Conservation (phyloP, 2,113 vertebrate species). For the Petroica traversi region DNA sequence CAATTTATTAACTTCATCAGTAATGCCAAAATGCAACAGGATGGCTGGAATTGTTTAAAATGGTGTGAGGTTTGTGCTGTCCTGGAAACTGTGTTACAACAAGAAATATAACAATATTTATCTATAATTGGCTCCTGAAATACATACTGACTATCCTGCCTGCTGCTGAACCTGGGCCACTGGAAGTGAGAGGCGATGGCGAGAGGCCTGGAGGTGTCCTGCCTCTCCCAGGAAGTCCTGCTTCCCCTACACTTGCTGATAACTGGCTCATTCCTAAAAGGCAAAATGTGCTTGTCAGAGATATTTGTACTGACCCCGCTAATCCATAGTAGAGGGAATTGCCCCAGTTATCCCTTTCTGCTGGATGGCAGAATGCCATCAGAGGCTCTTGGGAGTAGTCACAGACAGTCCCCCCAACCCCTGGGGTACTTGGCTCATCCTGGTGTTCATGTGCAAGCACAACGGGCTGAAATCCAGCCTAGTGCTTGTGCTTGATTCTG, state of each 20-base stretch:
- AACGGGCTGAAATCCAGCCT: background rate
- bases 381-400: background rate
- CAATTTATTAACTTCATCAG: background rate
- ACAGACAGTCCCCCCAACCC: background rate
- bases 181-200: constrained; percentile 28
- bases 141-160: constrained; percentile 66
- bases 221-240: constrained; percentile 31
- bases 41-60: background rate
- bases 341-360: background rate
- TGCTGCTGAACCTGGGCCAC: constrained; percentile 41
- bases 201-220: background rate
- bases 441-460: background rate
- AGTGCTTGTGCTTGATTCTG: background rate
- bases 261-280: constrained; percentile 64
- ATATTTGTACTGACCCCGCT: background rate
- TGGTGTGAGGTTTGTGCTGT: background rate
- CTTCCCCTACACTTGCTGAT: constrained; percentile 54
- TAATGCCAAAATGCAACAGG: background rate
- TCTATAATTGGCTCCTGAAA: constrained; percentile 47
- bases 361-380: background rate
- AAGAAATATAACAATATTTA: constrained; percentile 4
- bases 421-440: background rate
- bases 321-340: background rate
- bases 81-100: background rate
- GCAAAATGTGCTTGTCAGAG: constrained; percentile 47